Evolutionary conservation across 2,797 vertebrate genomes (phyloP).

Genomic region (Rhynchonycteris naso): DNA sequence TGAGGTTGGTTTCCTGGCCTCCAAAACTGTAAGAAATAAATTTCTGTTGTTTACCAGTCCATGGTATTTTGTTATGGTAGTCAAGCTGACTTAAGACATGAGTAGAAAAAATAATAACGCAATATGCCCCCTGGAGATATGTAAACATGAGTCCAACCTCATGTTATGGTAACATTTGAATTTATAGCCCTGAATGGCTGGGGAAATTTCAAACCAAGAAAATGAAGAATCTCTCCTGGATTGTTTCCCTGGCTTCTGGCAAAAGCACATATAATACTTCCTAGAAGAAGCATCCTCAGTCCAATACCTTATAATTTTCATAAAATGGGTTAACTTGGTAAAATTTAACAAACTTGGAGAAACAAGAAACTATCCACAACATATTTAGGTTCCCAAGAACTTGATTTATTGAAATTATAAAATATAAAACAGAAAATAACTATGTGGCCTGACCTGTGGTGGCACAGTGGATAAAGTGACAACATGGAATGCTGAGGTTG

Average conservation of each 20-base stretch:
- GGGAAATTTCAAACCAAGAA: not conserved
- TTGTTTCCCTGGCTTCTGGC: not conserved
- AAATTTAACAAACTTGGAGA: slow-evolving; percentile 14
- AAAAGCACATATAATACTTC: not conserved
- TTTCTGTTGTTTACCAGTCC: not conserved
- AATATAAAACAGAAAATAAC: slow-evolving; percentile 10
- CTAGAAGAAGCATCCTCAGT: not conserved
- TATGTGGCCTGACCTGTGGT: no score
- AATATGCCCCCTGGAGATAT: not conserved
- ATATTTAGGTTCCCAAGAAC: not conserved
- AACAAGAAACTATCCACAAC: not conserved
- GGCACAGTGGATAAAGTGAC: no score
- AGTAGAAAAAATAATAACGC: not conserved
- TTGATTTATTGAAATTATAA: not conserved
- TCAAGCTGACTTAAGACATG: not conserved
- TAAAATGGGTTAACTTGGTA: not conserved
- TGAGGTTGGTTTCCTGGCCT: not conserved
- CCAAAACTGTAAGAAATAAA: not conserved
- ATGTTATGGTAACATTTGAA: not conserved
- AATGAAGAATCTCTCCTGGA: not conserved
- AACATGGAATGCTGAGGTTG: no score
- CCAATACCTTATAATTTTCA: not conserved
- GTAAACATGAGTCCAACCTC: not conserved
- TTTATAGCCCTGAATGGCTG: not conserved
- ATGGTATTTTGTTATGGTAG: not conserved